A percentile compares a stretch with the other conserved stretches of the same genome.
These are phyloP conservation scores for Astyanax mexicanus DNA, from an alignment of 2,797 vertebrate species.

Conservation along the genomic window DNA sequence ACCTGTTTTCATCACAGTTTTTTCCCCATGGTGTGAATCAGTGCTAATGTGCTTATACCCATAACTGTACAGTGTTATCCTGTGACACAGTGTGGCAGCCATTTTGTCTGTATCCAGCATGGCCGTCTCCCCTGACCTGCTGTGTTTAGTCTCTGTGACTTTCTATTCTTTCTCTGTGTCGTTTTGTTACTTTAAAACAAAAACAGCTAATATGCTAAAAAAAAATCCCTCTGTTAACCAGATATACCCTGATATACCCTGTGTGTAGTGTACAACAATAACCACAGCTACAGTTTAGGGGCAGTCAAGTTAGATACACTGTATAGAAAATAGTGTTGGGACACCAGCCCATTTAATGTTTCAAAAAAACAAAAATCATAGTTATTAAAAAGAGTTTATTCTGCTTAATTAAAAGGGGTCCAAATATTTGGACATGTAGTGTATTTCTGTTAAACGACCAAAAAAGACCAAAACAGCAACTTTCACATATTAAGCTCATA, in stretches of 20 bases:
- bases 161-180: conserved; percentile 46
- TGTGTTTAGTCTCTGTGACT: conserved; percentile 58
- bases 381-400: too few species aligned
- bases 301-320: too few species aligned
- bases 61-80: conserved; percentile 23
- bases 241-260: neutral
- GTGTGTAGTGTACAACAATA: too few species aligned
- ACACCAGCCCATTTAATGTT: too few species aligned
- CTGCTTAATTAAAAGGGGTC: too few species aligned
- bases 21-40: conserved; percentile 60
- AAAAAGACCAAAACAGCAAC: too few species aligned
- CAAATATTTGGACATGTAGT: too few species aligned
- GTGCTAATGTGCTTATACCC: neutral
- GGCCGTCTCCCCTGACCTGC: conserved; percentile 59
- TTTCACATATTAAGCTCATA: neutral
- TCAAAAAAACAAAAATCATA: too few species aligned
- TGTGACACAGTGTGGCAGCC: conserved; percentile 51
- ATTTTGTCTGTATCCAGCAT: conserved; percentile 70
- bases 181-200: conserved; percentile 24
- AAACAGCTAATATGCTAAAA: conserved; percentile 28
- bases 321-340: too few species aligned
- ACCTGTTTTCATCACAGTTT: conserved; percentile 62
- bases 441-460: too few species aligned
- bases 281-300: too few species aligned
- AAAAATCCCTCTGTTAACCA: neutral